Evolutionary conservation across 1,140 invertebrate species (phyloP).

Genomic region (Ridgeia piscesae): DNA sequence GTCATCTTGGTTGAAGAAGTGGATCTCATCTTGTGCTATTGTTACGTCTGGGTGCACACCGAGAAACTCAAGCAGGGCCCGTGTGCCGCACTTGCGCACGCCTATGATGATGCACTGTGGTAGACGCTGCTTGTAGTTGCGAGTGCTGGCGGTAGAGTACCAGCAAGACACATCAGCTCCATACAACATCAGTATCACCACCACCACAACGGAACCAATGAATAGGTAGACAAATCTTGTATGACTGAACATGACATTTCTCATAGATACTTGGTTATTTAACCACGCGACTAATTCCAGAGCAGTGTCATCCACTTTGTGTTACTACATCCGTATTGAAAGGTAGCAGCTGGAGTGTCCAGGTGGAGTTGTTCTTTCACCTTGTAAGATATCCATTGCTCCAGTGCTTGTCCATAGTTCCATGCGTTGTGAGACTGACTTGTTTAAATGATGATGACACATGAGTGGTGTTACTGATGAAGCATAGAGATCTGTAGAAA

Average conservation of each 20-base stretch:
- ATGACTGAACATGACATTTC: neutral
- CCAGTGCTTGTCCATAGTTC: neutral
- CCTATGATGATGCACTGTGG: conserved; percentile 58
- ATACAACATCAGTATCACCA: neutral
- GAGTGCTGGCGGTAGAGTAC: neutral
- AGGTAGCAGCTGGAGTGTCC: neutral
- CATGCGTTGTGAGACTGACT: neutral
- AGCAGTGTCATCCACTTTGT: neutral
- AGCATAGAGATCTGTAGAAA: neutral
- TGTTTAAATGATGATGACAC: neutral
- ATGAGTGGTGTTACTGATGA: neutral
- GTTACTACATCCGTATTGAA: neutral
- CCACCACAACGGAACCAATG: neutral
- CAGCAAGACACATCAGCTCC: neutral
- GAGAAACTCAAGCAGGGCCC: conserved; percentile 58
- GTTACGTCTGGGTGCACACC: conserved; percentile 56
- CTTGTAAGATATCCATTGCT: neutral
- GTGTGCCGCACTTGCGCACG: conserved; percentile 59
- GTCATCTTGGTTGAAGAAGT: conserved; percentile 58
- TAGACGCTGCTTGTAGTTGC: conserved; percentile 30
- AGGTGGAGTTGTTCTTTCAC: neutral
- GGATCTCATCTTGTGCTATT: conserved; percentile 47
- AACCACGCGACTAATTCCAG: neutral
- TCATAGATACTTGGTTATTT: neutral
- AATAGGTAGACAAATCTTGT: neutral